These are phyloP conservation scores for Pampus argenteus DNA, from an alignment of 2,797 vertebrate genomes.

Conservation along the genomic window DNA sequence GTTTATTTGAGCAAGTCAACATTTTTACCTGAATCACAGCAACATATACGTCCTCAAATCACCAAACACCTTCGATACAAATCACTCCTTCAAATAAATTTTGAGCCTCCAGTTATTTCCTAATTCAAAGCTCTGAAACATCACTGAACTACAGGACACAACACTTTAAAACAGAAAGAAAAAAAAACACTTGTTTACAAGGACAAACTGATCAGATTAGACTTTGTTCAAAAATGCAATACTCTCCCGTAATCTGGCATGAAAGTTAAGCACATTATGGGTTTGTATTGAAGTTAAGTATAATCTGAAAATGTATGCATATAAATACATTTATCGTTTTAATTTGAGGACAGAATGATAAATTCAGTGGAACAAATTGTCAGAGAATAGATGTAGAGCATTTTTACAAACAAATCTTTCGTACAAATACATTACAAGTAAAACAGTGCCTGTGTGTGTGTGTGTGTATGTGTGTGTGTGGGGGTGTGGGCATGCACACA, in stretches of 20 bases:
- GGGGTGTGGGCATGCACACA: background rate
- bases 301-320: conserved; percentile 5
- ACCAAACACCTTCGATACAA: conserved; percentile 44
- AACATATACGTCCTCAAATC: conserved; percentile 39
- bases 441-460: background rate
- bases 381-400: background rate
- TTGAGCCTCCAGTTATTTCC: background rate
- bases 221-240: conserved; percentile 23
- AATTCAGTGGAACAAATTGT: background rate
- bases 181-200: conserved; percentile 8
- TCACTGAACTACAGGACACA: conserved; percentile 22
- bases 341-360: conserved; percentile 20
- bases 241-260: background rate
- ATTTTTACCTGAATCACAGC: conserved; percentile 32
- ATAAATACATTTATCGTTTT: background rate
- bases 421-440: conserved; percentile 17
- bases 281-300: background rate
- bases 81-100: conserved; percentile 34
- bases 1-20: conserved; percentile 54
- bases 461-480: background rate
- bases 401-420: conserved; percentile 30
- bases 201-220: conserved; percentile 14
- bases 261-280: conserved; percentile 10
- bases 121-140: conserved; percentile 24
- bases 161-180: conserved; percentile 31